A percentile compares a stretch with the other conserved stretches of the same genome.
Conservation (phyloP, 2,113 vertebrate species). For the Pagrus major region DNA sequence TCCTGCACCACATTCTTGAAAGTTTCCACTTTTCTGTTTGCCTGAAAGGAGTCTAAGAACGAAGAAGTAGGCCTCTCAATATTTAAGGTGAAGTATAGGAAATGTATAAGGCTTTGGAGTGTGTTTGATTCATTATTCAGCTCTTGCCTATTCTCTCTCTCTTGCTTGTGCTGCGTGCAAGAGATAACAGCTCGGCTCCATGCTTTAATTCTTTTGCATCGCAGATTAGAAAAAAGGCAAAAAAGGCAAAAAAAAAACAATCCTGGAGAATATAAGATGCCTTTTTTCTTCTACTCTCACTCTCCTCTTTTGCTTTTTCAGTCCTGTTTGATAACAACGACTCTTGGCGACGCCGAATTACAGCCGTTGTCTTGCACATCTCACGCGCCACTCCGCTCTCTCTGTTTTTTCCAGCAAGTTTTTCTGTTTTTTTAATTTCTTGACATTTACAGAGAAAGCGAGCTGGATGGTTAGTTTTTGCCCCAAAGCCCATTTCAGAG, state of each 20-base stretch:
- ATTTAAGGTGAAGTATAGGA: conserved; percentile 76
- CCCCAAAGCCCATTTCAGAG: conserved; percentile 21
- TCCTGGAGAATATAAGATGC: conserved; percentile 55
- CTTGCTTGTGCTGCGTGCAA: conserved; percentile 57
- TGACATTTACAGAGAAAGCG: conserved; percentile 40
- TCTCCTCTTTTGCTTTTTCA: conserved; percentile 29
- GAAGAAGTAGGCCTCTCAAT: conserved; percentile 66
- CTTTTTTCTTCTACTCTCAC: conserved; percentile 46
- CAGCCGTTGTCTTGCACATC: not conserved
- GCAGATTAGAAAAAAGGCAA: conserved; percentile 73
- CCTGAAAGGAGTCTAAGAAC: conserved; percentile 39
- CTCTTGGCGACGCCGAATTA: not conserved
- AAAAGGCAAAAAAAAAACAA: conserved; percentile 53
- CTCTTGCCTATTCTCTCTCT: conserved; percentile 60
- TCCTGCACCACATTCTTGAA: conserved; percentile 15
- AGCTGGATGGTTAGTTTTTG: conserved; percentile 24
- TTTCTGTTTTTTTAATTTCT: not conserved
- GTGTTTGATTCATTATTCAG: conserved; percentile 83
- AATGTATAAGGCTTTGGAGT: conserved; percentile 58
- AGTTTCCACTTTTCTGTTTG: conserved; percentile 44
- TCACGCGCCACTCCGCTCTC: conserved; percentile 6
- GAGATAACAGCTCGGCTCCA: conserved; percentile 74
- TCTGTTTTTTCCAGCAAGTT: not conserved
- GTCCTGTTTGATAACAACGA: conserved; percentile 32
- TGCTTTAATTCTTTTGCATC: conserved; percentile 80